A percentile compares a stretch with the other conserved stretches of the same genome.
phyloP scores from a whole-genome alignment of 2,888 invertebrate species.

The Cephus nigrinus region DNA sequence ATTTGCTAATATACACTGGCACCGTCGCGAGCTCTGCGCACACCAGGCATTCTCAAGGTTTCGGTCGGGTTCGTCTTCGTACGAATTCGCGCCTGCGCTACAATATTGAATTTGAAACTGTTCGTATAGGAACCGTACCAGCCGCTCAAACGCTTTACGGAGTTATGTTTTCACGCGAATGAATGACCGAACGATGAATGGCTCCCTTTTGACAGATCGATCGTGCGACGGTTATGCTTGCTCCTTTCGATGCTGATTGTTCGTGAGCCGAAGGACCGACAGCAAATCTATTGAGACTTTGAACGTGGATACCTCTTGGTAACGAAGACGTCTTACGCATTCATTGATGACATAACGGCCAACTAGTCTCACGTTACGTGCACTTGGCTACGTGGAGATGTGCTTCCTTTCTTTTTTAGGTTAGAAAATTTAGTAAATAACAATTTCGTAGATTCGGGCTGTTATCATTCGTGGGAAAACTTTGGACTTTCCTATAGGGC shows the following conservation, averaged over 20 bases:
- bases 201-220: not conserved
- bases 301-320: not conserved
- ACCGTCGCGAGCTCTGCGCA: not conserved
- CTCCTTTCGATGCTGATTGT: not conserved
- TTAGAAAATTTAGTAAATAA: too few relatives aligned
- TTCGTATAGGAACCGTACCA: constrained; percentile 8
- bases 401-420: too few relatives aligned
- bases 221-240: not conserved
- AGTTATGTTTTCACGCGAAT: constrained; percentile 5
- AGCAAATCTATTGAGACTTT: not conserved
- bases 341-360: not conserved
- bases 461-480: too few relatives aligned
- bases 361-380: not conserved
- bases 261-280: not conserved
- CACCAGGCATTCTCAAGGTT: not conserved
- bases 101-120: constrained; percentile 47
- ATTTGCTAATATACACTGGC: not conserved
- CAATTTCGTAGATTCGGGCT: too few relatives aligned
- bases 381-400: not conserved
- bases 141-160: not conserved
- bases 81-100: constrained; percentile 47
- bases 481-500: too few relatives aligned
- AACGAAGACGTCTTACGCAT: not conserved
- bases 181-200: constrained; percentile 9
- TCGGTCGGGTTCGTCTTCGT: not conserved